phyloP scores from a whole-genome alignment of 2,797 vertebrate species.

The Sebastolobus alascanus region DNA sequence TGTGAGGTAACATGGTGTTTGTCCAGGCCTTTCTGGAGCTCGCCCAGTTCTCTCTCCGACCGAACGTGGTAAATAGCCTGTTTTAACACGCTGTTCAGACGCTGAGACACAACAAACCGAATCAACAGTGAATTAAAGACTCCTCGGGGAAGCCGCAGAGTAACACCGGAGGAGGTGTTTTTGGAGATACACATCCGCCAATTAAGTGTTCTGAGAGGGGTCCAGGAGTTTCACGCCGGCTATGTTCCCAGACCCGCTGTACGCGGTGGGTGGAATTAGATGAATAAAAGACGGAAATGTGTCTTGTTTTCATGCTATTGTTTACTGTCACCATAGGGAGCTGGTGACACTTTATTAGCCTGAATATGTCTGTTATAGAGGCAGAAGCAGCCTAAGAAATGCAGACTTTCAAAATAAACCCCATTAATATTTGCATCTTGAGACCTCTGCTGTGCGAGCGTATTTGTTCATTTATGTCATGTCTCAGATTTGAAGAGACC shows the following conservation, averaged over 20 bases:
- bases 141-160: slow-evolving; percentile 65
- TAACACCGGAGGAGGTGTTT: slow-evolving; percentile 65
- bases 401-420: slow-evolving; percentile 66
- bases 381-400: slow-evolving; percentile 43
- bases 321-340: slow-evolving; percentile 69
- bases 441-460: slow-evolving; percentile 50
- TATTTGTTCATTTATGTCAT: slow-evolving; percentile 61
- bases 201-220: slow-evolving; percentile 57
- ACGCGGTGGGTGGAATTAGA: slow-evolving; percentile 37
- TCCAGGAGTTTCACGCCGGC: slow-evolving; percentile 46
- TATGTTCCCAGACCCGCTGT: slow-evolving; percentile 39
- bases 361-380: slow-evolving; percentile 71
- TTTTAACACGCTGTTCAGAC: slow-evolving; percentile 77
- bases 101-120: slow-evolving; percentile 73
- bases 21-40: slow-evolving; percentile 70
- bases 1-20: slow-evolving; percentile 56
- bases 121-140: slow-evolving; percentile 77
- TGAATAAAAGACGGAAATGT: slow-evolving; percentile 41
- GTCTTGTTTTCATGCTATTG: slow-evolving; percentile 58
- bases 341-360: slow-evolving; percentile 72
- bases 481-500: slow-evolving; percentile 37
- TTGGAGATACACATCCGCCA: slow-evolving; percentile 62
- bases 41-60: slow-evolving; percentile 65
- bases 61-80: slow-evolving; percentile 69
- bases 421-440: slow-evolving; percentile 68